Evolutionary conservation across 2,888 invertebrate genomes (phyloP).

Genomic region (Apotomis turbidana): DNA sequence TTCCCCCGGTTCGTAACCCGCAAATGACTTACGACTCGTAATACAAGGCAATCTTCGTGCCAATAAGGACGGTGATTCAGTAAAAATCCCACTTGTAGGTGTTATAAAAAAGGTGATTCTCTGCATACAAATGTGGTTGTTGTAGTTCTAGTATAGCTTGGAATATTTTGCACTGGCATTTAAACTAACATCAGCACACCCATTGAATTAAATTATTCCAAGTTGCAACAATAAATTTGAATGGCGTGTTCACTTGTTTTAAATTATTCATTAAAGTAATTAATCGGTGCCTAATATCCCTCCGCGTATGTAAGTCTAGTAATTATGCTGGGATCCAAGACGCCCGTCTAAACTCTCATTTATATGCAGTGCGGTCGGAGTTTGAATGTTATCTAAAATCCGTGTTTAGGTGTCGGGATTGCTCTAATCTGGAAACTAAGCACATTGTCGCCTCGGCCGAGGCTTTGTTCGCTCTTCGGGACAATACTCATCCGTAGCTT

Average conservation of each 20-base stretch:
- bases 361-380: constrained; percentile 82
- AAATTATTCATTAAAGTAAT: constrained; percentile 66
- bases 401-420: constrained; percentile 83
- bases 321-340: constrained; percentile 79
- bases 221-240: constrained; percentile 43
- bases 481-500: constrained; percentile 51
- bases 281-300: constrained; percentile 64
- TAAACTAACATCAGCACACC: constrained; percentile 6
- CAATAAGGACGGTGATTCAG: constrained; percentile 17
- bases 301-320: constrained; percentile 69
- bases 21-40: constrained; percentile 24
- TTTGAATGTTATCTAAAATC: constrained; percentile 84
- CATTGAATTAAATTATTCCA: constrained; percentile 27
- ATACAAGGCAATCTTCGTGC: constrained; percentile 9
- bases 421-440: constrained; percentile 82
- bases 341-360: constrained; percentile 80
- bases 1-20: constrained; percentile 38
- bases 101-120: constrained; percentile 23
- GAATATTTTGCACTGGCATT: constrained; percentile 23
- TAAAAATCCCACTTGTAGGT: constrained; percentile 24
- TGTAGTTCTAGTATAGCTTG: constrained; percentile 5
- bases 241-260: constrained; percentile 52
- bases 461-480: constrained; percentile 71
- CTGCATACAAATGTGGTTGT: constrained; percentile 34
- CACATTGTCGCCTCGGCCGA: constrained; percentile 78